Conservation (phyloP, 64 coral and sea anemone genomes). For the Trachythela sp. region DNA sequence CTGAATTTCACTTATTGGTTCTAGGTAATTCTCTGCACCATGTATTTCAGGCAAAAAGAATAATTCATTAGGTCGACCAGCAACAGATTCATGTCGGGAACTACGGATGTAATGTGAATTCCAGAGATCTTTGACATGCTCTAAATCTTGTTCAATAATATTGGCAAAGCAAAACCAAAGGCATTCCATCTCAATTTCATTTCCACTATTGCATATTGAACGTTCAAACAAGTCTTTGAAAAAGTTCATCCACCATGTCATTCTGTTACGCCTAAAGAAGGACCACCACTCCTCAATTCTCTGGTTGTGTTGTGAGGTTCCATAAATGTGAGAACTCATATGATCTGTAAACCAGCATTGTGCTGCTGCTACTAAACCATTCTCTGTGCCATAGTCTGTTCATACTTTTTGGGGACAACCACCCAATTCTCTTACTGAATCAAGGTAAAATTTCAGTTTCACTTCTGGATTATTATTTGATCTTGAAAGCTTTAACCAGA, state of each 20-base stretch:
- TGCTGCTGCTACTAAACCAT: no score
- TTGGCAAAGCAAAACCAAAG: not conserved
- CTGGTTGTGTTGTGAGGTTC: no score
- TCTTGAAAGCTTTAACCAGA: not conserved
- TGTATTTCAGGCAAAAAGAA: not conserved
- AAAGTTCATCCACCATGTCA: slow-evolving; percentile 19
- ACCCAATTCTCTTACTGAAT: not conserved
- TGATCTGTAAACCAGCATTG: no score
- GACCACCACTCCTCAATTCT: not conserved
- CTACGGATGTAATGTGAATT: not conserved
- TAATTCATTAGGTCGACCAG: not conserved
- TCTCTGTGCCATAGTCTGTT: not conserved
- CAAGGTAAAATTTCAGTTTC: not conserved
- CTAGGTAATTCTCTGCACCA: not conserved
- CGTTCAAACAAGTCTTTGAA: slow-evolving; percentile 3
- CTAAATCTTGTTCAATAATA: not conserved
- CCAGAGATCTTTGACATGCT: not conserved
- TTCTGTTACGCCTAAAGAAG: not conserved
- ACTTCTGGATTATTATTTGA: not conserved
- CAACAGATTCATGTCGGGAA: not conserved
- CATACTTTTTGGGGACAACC: slow-evolving; percentile 5
- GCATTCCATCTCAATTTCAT: not conserved
- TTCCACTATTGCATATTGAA: not conserved
- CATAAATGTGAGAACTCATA: no score
- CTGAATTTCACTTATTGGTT: not conserved